Base-by-base conservation (phyloP, 2,797 vertebrate genomes). In the Clamator glandarius region DNA sequence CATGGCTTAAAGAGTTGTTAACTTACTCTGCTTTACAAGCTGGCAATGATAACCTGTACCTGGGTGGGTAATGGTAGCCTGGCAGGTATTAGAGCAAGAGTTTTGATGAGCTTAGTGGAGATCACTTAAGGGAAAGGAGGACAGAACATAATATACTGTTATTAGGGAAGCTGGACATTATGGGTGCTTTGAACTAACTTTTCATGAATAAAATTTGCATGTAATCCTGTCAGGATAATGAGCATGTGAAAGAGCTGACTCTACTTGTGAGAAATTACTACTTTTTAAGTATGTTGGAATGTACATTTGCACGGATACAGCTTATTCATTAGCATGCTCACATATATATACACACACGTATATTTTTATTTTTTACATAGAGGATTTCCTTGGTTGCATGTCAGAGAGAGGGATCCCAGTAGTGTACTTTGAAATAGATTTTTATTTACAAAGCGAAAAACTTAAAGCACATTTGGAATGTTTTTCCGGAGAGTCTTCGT, bases 111-210 rank as follows among this genome's bases (percentile, higher is more conserved):
- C 51, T 85, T 84, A 55, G 17, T 44, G 35, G 28, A 55, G n/a
- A 85, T 67, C 42, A 76, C 87, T 73, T 83, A 3, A 4, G 84
- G 88, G 77, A 82, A 64, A 74, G 79, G 66, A 90, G 79, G 42
- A 31, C 5, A 62, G 76, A 68, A 46, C 73, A 44, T 72, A 88
- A 66, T 87, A 21, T 13, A 21, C 11, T 73, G 51, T 84, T 94
- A 86, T 86, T 93, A 75, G 59, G 44, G 35, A 93, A 82, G 26
- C 63, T 93, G 95, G 95, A 95, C 91, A 54, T 94, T 91, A 93
- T 57, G 35, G 8, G 11, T 94, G 44, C 87, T 93, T 96, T 95
- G 76, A 94, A 92, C 42, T 72, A 69, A 80, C 35, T 67, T 88
- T 90, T 85, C 48, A 55, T 92, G 64, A 91, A 82, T 92, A 87